Conservation (phyloP, 1,140 invertebrate species). For the Gonatopus flavifemur region DNA sequence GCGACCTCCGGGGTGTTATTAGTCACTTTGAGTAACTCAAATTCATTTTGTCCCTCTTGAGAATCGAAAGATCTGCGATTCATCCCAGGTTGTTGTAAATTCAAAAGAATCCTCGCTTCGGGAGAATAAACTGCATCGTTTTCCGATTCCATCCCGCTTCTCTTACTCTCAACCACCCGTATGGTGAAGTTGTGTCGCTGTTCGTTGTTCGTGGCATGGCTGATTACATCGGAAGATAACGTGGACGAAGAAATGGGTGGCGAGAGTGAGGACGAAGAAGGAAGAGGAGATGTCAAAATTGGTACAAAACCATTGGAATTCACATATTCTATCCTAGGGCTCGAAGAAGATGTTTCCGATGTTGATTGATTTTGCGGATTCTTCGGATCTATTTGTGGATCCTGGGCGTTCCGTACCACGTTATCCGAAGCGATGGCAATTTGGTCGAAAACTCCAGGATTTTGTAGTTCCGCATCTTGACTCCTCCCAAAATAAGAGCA, state of each 20-base stretch:
- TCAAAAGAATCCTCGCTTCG: constrained; percentile 46
- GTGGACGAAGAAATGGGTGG: background rate
- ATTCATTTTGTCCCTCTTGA: constrained; percentile 38
- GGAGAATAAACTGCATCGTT: constrained; percentile 42
- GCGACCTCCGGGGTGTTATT: constrained; percentile 48
- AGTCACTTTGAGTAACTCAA: constrained; percentile 51
- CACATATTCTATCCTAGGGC: constrained; percentile 36
- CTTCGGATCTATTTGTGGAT: constrained; percentile 16
- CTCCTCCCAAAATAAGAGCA: constrained; percentile 36
- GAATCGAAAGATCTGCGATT: constrained; percentile 43
- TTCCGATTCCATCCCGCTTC: constrained; percentile 22
- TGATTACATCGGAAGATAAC: background rate
- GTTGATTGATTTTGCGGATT: constrained; percentile 8
- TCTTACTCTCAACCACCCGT: too few species aligned
- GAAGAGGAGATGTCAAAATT: constrained; percentile 27
- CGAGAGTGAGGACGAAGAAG: background rate
- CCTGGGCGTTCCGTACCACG: constrained; percentile 3
- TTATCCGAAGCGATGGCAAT: constrained; percentile 43
- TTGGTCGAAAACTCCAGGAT: constrained; percentile 41
- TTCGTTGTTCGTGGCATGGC: background rate
- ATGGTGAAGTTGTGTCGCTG: too few species aligned
- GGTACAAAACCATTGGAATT: constrained; percentile 51
- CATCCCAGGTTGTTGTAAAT: constrained; percentile 23
- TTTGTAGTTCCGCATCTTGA: constrained; percentile 14
- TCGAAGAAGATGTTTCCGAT: constrained; percentile 6